phyloP scores from a whole-genome alignment of 1,140 invertebrate species.

The Cryptotermes secundus region DNA sequence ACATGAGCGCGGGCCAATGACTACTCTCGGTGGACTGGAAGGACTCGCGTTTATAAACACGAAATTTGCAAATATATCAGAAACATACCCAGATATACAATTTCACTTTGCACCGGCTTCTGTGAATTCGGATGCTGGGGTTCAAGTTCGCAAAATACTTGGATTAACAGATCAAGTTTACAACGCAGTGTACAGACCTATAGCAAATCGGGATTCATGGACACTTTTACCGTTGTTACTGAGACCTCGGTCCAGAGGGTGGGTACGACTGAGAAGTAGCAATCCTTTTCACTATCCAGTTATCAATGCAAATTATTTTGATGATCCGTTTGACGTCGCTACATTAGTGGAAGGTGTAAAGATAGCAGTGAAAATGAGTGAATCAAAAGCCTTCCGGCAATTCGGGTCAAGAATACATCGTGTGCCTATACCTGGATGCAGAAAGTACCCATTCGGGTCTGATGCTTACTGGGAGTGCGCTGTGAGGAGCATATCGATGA shows the following conservation, averaged over 20 bases:
- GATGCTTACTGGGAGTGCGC: constrained; percentile 85
- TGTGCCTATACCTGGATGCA: constrained; percentile 76
- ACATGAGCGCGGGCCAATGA: constrained; percentile 78
- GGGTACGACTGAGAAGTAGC: constrained; percentile 66
- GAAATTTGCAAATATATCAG: constrained; percentile 69
- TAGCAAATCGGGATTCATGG: constrained; percentile 75
- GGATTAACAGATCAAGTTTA: constrained; percentile 81
- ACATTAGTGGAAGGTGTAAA: constrained; percentile 74
- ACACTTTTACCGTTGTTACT: constrained; percentile 80
- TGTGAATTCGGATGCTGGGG: constrained; percentile 72
- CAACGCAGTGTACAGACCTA: constrained; percentile 72
- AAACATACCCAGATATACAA: constrained; percentile 79
- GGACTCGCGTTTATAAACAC: constrained; percentile 84
- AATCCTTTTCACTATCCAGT: constrained; percentile 84
- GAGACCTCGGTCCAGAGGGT: constrained; percentile 76
- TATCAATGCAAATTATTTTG: constrained; percentile 88
- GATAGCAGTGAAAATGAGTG: constrained; percentile 58
- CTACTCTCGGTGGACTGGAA: constrained; percentile 79
- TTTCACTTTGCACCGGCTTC: constrained; percentile 86
- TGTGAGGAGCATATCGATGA: constrained; percentile 81
- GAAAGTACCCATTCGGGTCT: constrained; percentile 65
- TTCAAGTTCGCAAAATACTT: constrained; percentile 72
- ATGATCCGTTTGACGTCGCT: constrained; percentile 72
- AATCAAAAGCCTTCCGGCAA: constrained; percentile 75
- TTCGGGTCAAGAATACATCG: constrained; percentile 75